Percentiles rank a stretch among this genome's conserved stretches.
Conservation (phyloP, 2,797 vertebrate species). For the Epinephelus awoara region DNA sequence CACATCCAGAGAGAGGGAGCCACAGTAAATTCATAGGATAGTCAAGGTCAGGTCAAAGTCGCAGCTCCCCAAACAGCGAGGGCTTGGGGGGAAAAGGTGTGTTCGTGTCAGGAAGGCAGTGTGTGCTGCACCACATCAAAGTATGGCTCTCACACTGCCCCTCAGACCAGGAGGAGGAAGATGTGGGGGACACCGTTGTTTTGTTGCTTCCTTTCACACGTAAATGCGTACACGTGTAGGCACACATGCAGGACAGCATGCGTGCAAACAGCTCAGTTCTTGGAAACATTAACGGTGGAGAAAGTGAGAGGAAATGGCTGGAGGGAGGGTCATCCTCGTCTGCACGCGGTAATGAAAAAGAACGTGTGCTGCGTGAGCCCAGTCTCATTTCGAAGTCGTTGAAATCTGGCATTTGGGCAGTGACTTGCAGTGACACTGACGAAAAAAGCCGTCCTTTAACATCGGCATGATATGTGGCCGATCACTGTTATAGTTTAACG, state of each 20-base stretch:
- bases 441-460: too few relatives aligned
- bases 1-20: slow-evolving; percentile 36
- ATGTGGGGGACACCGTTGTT: slow-evolving; percentile 44
- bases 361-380: too few relatives aligned
- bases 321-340: not conserved
- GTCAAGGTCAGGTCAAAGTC: slow-evolving; percentile 74
- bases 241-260: not conserved
- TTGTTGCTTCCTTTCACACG: slow-evolving; percentile 53
- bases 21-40: slow-evolving; percentile 22
- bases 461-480: too few relatives aligned
- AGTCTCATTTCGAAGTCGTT: too few relatives aligned
- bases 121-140: slow-evolving; percentile 50
- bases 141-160: slow-evolving; percentile 43
- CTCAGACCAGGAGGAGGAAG: slow-evolving; percentile 28
- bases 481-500: too few relatives aligned
- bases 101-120: slow-evolving; percentile 49
- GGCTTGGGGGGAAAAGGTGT: slow-evolving; percentile 38
- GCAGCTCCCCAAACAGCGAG: not conserved
- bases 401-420: too few relatives aligned
- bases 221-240: slow-evolving; percentile 24
- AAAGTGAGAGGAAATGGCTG: not conserved
- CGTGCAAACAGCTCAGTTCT: slow-evolving; percentile 20
- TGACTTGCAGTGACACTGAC: too few relatives aligned
- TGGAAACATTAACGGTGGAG: slow-evolving; percentile 23
- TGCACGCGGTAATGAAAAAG: not conserved